phyloP scores from a whole-genome alignment of 1,140 invertebrate species.

The Sitophilus oryzae region DNA sequence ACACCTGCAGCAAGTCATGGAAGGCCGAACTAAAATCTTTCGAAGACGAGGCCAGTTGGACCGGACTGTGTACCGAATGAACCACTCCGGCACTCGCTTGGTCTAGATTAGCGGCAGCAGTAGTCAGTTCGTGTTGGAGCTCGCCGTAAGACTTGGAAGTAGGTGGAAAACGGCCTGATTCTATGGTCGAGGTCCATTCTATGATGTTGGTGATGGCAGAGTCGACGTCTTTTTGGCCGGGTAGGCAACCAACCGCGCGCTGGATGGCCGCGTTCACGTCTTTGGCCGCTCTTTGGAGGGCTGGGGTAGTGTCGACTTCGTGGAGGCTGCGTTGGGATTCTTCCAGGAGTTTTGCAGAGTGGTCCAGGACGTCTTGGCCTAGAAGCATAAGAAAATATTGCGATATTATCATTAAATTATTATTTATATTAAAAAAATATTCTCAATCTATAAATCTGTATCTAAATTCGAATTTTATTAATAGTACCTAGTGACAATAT shows the following conservation, averaged over 20 bases:
- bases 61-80: conserved; percentile 58
- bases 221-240: conserved; percentile 86
- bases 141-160: conserved; percentile 72
- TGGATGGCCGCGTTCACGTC: conserved; percentile 52
- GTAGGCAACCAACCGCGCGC: conserved; percentile 71
- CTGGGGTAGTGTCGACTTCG: conserved; percentile 53
- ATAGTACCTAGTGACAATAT: too few relatives aligned
- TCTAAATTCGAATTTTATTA: too few relatives aligned
- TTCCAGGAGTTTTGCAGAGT: conserved; percentile 69
- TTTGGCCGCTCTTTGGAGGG: conserved; percentile 55
- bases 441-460: too few relatives aligned
- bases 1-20: conserved; percentile 65
- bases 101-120: conserved; percentile 76
- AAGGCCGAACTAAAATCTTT: conserved; percentile 75
- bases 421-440: too few relatives aligned
- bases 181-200: conserved; percentile 65
- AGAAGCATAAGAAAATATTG: too few relatives aligned
- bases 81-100: conserved; percentile 76
- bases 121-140: conserved; percentile 77
- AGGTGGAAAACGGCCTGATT: conserved; percentile 63
- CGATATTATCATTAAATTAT: too few relatives aligned
- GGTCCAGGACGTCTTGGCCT: conserved; percentile 66
- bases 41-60: conserved; percentile 64
- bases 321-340: conserved; percentile 65
- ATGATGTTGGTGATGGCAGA: conserved; percentile 76